Conservation (phyloP, 2,888 invertebrate species). For the Chrysina gloriosa region DNA sequence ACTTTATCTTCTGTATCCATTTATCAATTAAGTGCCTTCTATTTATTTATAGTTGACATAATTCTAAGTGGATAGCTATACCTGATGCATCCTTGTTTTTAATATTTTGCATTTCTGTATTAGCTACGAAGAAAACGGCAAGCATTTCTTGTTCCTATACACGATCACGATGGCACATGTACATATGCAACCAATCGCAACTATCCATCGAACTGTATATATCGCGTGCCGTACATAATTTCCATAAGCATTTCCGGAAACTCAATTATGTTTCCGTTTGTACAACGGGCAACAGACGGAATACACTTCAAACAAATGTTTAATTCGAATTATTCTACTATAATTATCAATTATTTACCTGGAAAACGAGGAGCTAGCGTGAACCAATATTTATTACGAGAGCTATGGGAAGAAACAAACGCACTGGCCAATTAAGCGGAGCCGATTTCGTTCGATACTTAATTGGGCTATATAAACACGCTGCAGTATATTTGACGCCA, state of each 20-base stretch:
- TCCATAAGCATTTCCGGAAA: neutral
- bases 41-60: no score
- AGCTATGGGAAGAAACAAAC: conserved; percentile 1
- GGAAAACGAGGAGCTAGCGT: conserved; percentile 3
- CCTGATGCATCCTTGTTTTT: no score
- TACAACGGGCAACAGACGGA: neutral
- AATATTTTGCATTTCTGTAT: no score
- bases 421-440: conserved; percentile 15
- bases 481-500: conserved; percentile 23
- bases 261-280: neutral
- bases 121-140: no score
- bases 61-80: no score
- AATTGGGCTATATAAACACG: conserved; percentile 19
- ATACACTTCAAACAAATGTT: conserved; percentile 7
- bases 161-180: no score
- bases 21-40: no score
- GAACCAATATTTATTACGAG: conserved; percentile 29
- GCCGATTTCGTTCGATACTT: conserved; percentile 13
- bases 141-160: no score
- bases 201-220: no score
- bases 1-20: no score
- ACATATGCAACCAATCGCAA: no score
- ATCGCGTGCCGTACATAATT: no score
- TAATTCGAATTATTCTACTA: neutral
- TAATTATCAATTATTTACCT: conserved; percentile 28